Base-by-base conservation (phyloP, 2,113 vertebrate genomes). In the Toxostoma redivivum region DNA sequence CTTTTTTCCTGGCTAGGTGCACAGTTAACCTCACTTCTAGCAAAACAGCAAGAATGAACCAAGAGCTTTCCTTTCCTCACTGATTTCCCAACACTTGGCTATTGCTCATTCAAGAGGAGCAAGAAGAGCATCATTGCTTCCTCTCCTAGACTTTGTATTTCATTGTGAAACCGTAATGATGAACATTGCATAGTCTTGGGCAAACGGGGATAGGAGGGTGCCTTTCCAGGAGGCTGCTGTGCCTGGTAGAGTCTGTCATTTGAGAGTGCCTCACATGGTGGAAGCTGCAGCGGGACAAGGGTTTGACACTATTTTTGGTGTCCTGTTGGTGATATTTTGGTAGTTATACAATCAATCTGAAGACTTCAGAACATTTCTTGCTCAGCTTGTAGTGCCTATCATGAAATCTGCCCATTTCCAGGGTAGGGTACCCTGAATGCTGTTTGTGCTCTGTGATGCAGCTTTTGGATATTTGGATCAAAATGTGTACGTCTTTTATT, bases 91-190 rank as follows among this genome's bases (percentile, higher is more conserved):
- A 3, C 8, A 9, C 10, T 21, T 35, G 8, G 23, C 30, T 73
- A 22, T 44, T 54, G 8, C 14, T 70, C 4, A 5, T 22, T 16
- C 27, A 57, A 22, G 20, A 25, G 25, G 8, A 65, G 14, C 15
- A 65, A 12, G 74, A 21, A 38, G 15, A 66, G 9, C 35, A 85
- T 50, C 31, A 11, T 14, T 47, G 9, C 12, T 6, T 1, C 28
- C 25, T n/a, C 38, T 85, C 47, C 10, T 8, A 12, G 15, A 24
- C 11, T 58, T 48, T 35, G 14, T 47, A 6, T 71, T 92, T 78
- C 4, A 2, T 54, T 47, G 15, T 1, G 5, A 65, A 72, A 51
- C 12, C 1, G 0, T 17, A 51, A 51, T n/a, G 45, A 21, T 9
- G 5, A 71, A 27, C 10, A 6, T 24, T 18, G 11, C 4, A 9